Conservation (phyloP, 2,888 invertebrate genomes). For the Dugesia japonica region DNA sequence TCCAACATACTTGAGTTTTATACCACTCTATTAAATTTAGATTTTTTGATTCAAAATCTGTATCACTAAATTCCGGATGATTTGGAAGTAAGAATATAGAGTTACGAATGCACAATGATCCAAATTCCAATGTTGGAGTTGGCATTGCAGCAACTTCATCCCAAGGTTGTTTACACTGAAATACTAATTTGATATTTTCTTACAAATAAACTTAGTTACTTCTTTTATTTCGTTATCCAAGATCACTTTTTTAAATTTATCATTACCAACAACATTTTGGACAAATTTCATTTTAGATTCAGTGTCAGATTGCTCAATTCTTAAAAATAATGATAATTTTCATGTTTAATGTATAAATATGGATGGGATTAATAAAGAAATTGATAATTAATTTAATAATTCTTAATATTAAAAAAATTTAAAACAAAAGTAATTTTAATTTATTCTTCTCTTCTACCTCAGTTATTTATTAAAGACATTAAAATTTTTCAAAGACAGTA, state of each 20-base stretch:
- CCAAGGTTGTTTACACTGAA: slow-evolving; percentile 26
- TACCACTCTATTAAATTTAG: background rate
- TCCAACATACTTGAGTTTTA: background rate
- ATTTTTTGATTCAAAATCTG: background rate
- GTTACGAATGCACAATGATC: slow-evolving; percentile 68
- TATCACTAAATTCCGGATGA: slow-evolving; percentile 35
- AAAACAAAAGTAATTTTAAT: slow-evolving; percentile 17
- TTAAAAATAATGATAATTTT: too few species aligned
- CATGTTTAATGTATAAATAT: too few species aligned
- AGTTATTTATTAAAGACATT: too few species aligned
- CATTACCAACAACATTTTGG: slow-evolving; percentile 53
- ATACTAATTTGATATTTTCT: slow-evolving; percentile 24
- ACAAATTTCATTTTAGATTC: slow-evolving; percentile 17
- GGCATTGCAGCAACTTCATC: slow-evolving; percentile 65
- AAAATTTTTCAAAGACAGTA: too few species aligned
- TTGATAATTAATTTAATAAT: background rate
- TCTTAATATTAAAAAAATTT: background rate
- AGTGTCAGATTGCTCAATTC: background rate
- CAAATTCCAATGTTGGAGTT: slow-evolving; percentile 72
- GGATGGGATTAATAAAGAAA: too few species aligned
- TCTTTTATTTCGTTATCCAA: slow-evolving; percentile 49
- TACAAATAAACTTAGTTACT: slow-evolving; percentile 26
- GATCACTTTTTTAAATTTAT: slow-evolving; percentile 55
- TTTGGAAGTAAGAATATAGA: slow-evolving; percentile 60
- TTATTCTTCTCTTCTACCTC: too few species aligned